Base-by-base conservation (phyloP, 2,797 vertebrate genomes). In the Picus viridis region DNA sequence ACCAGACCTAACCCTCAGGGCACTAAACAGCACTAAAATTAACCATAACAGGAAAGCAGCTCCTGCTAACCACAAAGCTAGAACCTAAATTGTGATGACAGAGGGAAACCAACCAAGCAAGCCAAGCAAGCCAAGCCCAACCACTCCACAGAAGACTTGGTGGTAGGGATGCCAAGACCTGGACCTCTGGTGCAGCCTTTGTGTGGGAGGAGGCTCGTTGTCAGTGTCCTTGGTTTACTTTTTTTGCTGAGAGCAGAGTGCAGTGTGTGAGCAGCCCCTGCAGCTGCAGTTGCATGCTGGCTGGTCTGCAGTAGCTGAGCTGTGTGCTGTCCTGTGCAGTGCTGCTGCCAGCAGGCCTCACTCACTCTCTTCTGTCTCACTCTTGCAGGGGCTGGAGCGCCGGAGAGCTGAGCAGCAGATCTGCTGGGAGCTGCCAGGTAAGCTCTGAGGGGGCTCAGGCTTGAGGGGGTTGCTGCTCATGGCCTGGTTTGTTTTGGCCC, bases 141-240 rank as follows among this genome's bases (percentile, higher is more conserved):
- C 41, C 41, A 43, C 41, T 43, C 41, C 41, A 15, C 61, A 53
- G 95, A 97, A 97, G 73, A 97, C 96, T 97, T 96, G 97, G 96
- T 97, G 82, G 73, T 97, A 98, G 98, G 98, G 97, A 97, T 97
- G 76, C 97, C 97, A 97, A 98, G 98, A 98, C 96, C 96, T 97
- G 95, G 97, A 98, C 96, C 87, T 98, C 96, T 97, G 96, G 97
- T 96, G 98, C 97, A 97, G 96, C 97, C 97, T 98, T 97, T 98
- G 98, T 97, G 96, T 98, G 97, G 97, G 97, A 89, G 80, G 97
- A 98, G 97, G 97, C 98, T 98, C 98, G 98, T 98, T 98, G 98
- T 98, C 97, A 97, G 97, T 97, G 98, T 97, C 98, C 98, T 98
- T 98, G 99, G 99, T 99, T 99, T 99, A 99, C 99, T 99, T 99